Conservation (phyloP, 2,113 vertebrate genomes). For the Podarcis muralis region DNA sequence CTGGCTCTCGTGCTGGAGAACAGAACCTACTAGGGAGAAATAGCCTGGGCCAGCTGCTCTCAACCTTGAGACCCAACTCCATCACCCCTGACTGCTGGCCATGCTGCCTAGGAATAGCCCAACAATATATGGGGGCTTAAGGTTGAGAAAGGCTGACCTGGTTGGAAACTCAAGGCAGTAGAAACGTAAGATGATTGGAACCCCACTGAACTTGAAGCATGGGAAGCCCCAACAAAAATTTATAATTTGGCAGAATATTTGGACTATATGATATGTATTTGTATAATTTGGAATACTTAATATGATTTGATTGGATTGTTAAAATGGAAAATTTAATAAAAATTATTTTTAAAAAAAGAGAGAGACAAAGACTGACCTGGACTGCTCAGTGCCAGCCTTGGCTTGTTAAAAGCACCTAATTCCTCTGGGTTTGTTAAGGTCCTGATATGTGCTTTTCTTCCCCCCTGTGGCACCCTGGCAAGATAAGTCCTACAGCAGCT, state of each 20-base stretch:
- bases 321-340: no score
- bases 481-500: slow-evolving; percentile 60
- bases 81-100: no score
- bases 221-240: no score
- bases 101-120: no score
- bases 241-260: no score
- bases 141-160: not conserved
- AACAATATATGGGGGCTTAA: not conserved
- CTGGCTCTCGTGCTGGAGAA: not conserved
- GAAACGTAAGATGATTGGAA: no score
- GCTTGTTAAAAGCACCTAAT: not conserved
- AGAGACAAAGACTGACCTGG: not conserved
- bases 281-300: no score
- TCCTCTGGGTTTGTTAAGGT: not conserved
- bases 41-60: not conserved
- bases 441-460: not conserved
- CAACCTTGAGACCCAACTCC: not conserved
- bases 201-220: no score
- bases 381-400: not conserved
- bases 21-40: not conserved
- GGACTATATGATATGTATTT: no score
- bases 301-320: no score
- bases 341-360: no score
- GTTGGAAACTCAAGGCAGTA: no score
- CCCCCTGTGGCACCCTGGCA: not conserved